Percentiles rank a stretch among this genome's conserved stretches.
Evolutionary conservation across 2,797 vertebrate species (phyloP).

Genomic region (Chaetodon trifasciatus): DNA sequence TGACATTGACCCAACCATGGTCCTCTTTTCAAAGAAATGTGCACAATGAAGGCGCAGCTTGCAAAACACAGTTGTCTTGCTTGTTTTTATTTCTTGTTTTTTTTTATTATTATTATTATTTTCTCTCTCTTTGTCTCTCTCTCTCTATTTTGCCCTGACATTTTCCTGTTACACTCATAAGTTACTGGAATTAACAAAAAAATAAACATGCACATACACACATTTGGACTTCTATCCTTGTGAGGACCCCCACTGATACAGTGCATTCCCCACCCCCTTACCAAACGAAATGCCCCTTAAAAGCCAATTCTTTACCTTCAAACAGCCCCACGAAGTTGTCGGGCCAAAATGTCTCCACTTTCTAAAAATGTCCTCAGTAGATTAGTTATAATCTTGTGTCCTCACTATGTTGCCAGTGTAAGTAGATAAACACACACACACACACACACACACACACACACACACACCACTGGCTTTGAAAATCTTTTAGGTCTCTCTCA

Average conservation of each 20-base stretch:
- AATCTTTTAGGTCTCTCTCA: background rate
- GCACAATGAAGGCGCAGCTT: constrained; percentile 9
- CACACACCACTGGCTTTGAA: background rate
- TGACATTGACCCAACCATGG: constrained; percentile 31
- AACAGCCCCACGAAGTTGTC: no score
- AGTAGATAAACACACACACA: background rate
- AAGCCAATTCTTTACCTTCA: no score
- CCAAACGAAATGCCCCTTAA: no score
- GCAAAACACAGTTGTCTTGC: background rate
- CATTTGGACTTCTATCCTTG: background rate
- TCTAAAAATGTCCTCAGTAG: no score
- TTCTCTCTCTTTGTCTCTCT: background rate
- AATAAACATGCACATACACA: background rate
- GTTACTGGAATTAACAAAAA: background rate
- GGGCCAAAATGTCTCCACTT: no score
- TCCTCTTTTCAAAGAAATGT: constrained; percentile 34
- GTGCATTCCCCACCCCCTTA: no score
- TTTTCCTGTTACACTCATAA: background rate
- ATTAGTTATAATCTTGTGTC: no score
- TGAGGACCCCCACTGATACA: no score
- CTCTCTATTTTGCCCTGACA: background rate
- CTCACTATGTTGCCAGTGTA: no score
- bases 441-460: background rate
- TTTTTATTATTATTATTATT: background rate
- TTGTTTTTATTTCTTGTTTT: constrained; percentile 10